Evolutionary conservation across 2,113 vertebrate species (phyloP).

Genomic region (Syngnathus floridae): DNA sequence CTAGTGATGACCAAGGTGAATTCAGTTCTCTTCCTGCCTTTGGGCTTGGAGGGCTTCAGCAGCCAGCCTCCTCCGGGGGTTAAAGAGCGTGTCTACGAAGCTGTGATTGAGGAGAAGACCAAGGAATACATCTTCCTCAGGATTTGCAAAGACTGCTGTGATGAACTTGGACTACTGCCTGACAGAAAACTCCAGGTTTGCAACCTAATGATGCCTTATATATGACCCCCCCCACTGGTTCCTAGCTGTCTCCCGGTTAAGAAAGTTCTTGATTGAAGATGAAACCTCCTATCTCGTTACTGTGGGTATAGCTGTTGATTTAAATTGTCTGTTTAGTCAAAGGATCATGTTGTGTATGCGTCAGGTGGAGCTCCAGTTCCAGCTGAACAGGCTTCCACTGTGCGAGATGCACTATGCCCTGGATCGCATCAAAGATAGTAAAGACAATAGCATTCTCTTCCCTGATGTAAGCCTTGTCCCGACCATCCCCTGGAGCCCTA

Average conservation of each 20-base stretch:
- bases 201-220: too few species aligned
- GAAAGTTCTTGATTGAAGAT: too few species aligned
- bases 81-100: constrained; percentile 97
- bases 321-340: neutral
- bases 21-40: constrained; percentile 89
- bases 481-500: constrained; percentile 97
- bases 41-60: constrained; percentile 76
- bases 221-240: too few species aligned
- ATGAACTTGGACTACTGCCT: constrained; percentile 84
- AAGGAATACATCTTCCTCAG: constrained; percentile 99
- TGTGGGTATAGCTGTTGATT: neutral
- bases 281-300: neutral
- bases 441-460: constrained; percentile 91
- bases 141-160: constrained; percentile 92
- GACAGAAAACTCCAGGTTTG: constrained; percentile 91
- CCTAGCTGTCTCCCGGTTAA: too few species aligned
- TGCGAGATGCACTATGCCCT: constrained; percentile 99
- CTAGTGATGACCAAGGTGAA: constrained; percentile 99
- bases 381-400: constrained; percentile 92
- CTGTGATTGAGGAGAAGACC: constrained; percentile 97
- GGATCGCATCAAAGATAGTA: constrained; percentile 95
- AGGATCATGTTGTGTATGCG: neutral
- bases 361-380: constrained; percentile 98
- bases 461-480: constrained; percentile 86
- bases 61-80: constrained; percentile 80